Evolutionary conservation across 2,113 vertebrate species (phyloP).

Genomic region (Gasterosteus nipponicus): DNA sequence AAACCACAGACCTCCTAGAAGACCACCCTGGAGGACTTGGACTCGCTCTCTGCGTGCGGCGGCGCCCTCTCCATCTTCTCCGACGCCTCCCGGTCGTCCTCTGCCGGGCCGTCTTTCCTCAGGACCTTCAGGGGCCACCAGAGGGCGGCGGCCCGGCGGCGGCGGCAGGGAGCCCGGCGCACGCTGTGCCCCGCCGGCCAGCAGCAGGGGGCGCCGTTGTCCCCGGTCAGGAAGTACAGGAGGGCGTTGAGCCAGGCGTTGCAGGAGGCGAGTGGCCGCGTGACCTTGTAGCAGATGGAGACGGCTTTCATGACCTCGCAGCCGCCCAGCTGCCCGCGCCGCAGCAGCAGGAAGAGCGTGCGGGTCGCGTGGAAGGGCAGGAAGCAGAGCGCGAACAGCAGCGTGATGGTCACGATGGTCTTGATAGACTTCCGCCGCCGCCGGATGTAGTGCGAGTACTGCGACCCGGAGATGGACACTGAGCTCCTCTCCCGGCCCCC

Average conservation of each 20-base stretch:
- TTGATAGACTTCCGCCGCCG: constrained; percentile 83
- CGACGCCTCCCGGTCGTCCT: constrained; percentile 67
- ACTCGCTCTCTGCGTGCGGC: constrained; percentile 72
- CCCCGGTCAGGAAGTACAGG: constrained; percentile 86
- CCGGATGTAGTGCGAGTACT: constrained; percentile 79
- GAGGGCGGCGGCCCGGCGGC: constrained; percentile 60
- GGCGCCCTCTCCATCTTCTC: constrained; percentile 63
- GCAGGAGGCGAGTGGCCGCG: constrained; percentile 84
- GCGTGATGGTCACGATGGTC: constrained; percentile 85
- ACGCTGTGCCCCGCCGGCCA: constrained; percentile 48
- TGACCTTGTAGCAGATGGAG: constrained; percentile 87
- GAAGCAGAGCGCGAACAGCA: constrained; percentile 85
- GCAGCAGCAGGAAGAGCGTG: constrained; percentile 83
- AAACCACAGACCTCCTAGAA: constrained; percentile 34
- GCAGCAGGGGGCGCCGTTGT: constrained; percentile 79
- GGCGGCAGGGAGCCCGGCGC: constrained; percentile 21
- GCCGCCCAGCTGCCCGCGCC: constrained; percentile 71
- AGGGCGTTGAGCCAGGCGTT: constrained; percentile 86
- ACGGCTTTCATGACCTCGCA: constrained; percentile 80
- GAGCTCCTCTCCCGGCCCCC: constrained; percentile 61
- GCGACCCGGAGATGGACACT: constrained; percentile 71
- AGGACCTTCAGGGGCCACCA: constrained; percentile 82
- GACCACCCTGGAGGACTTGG: constrained; percentile 76
- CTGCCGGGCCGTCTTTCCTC: constrained; percentile 69
- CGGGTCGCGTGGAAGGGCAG: constrained; percentile 85